Percentiles rank a stretch among this genome's conserved stretches.
phyloP scores from a whole-genome alignment of 2,113 vertebrate genomes.

The Psettodes erumei region DNA sequence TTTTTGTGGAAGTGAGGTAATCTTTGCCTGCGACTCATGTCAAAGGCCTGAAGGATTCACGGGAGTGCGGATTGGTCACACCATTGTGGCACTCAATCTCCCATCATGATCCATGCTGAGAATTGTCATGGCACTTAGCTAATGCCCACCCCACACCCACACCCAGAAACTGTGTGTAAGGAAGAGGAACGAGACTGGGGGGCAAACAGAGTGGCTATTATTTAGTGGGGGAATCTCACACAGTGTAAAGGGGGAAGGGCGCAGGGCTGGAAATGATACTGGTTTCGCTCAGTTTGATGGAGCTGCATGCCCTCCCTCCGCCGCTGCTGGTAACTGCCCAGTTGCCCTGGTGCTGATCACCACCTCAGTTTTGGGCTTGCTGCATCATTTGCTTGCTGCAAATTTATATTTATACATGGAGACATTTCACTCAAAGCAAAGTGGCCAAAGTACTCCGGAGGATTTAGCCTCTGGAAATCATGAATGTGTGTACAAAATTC shows the following conservation, averaged over 20 bases:
- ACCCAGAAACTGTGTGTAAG: slow-evolving; percentile 43
- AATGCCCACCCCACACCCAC: slow-evolving; percentile 48
- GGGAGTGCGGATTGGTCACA: slow-evolving; percentile 77
- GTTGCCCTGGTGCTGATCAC: slow-evolving; percentile 6
- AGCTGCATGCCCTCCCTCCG: background rate
- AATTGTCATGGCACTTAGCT: slow-evolving; percentile 77
- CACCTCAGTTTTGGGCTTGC: background rate
- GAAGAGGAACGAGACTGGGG: slow-evolving; percentile 20
- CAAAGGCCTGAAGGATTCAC: slow-evolving; percentile 62
- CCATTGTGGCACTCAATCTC: slow-evolving; percentile 71
- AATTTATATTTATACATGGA: too few relatives aligned
- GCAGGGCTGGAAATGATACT: slow-evolving; percentile 62
- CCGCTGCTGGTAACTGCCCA: slow-evolving; percentile 11
- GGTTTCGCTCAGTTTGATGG: slow-evolving; percentile 49
- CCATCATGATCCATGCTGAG: slow-evolving; percentile 72
- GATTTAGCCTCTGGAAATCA: background rate
- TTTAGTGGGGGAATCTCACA: slow-evolving; percentile 62
- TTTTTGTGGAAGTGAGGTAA: slow-evolving; percentile 65
- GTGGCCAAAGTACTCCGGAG: too few relatives aligned
- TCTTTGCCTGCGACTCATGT: slow-evolving; percentile 61
- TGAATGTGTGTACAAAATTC: too few relatives aligned
- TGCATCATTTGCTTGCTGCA: too few relatives aligned
- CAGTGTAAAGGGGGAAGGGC: slow-evolving; percentile 53
- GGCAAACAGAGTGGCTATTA: slow-evolving; percentile 74
- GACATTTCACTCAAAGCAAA: too few relatives aligned